phyloP scores from a whole-genome alignment of 2,113 vertebrate genomes.

The Paramisgurnus dabryanus region DNA sequence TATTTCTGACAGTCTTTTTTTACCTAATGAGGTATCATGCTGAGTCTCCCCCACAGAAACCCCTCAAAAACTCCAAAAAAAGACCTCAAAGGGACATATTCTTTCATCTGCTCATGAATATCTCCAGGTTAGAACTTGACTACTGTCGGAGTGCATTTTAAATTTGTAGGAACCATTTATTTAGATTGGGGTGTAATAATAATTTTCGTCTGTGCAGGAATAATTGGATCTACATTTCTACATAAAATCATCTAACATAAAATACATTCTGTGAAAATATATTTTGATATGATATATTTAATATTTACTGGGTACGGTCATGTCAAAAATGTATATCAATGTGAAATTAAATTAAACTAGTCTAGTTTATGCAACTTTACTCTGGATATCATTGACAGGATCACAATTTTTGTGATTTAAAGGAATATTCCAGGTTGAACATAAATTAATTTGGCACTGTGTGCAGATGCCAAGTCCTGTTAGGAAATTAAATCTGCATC shows the following conservation, averaged over 20 bases:
- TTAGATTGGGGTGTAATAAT: slow-evolving; percentile 8
- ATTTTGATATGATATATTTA: too few species aligned
- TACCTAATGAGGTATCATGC: slow-evolving; percentile 11
- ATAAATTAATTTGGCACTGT: not conserved
- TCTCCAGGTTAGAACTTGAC: not conserved
- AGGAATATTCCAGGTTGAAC: not conserved
- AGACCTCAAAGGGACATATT: slow-evolving; percentile 20
- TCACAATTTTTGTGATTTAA: not conserved
- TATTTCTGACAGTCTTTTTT: slow-evolving; percentile 24
- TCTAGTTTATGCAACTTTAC: too few species aligned
- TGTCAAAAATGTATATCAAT: too few species aligned
- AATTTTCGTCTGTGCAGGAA: not conserved
- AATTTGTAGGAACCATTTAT: slow-evolving; percentile 12
- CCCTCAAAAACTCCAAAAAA: not conserved
- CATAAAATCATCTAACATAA: too few species aligned
- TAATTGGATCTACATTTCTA: too few species aligned
- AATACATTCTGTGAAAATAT: too few species aligned
- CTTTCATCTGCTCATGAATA: slow-evolving; percentile 19
- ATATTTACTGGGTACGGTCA: too few species aligned
- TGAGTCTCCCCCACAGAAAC: slow-evolving; percentile 4
- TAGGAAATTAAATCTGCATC: too few species aligned
- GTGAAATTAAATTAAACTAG: too few species aligned
- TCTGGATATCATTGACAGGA: too few species aligned
- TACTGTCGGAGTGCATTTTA: slow-evolving; percentile 7
- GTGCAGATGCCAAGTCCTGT: too few species aligned